Base-by-base conservation (phyloP, 1,140 invertebrate genomes). In the Eupristina koningsbergeri region DNA sequence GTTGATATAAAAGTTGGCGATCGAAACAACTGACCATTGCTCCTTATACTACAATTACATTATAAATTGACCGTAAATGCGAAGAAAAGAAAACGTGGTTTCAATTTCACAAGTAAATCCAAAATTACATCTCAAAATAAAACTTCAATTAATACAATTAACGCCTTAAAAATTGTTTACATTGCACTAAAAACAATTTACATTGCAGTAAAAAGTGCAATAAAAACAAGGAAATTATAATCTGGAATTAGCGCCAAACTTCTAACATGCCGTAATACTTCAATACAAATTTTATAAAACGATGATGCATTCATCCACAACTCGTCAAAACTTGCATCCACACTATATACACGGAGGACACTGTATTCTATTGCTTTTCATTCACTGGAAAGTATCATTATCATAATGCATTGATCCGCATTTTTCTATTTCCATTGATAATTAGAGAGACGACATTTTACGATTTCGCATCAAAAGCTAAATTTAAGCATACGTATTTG, bases 231-330 rank as follows among this genome's bases (percentile, higher is more conserved):
- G 31, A 29, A 34, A 80, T 76, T 64, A 19, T 19, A 36, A 69
- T 53, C 31, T n/a, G 31, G 31, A 71, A 80, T 80, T 58, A 71
- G 64, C 79, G 41, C 63, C 80, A 61, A 74, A 81, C 50, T n/a
- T n/a, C n/a, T 11, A 45, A 11, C 80, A 61, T 19, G 69, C 64
- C 58, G 29, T 81, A 81, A 81, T 64, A 58, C 67, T 36, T 58
- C 22, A 22, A 63, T 81, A 75, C 75, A 39, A 81, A 81, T 81
- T 81, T 81, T 81, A 74, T 74, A 74, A 74, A 64, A 64, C 75
- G 34, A 9, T 41, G 45, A 50, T 29, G 45, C 67, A 53, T 64
- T 34, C 13, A 11, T 26, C 29, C n/a, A 41, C 41, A 45, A 41
- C 11, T 74, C 73, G 45, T 45, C 41, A 13, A 45, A 45, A 45